Evolutionary conservation across 2,888 invertebrate species (phyloP), one percentile per base, ranked within the genome.

Genomic region (Tachina grossa): DNA sequence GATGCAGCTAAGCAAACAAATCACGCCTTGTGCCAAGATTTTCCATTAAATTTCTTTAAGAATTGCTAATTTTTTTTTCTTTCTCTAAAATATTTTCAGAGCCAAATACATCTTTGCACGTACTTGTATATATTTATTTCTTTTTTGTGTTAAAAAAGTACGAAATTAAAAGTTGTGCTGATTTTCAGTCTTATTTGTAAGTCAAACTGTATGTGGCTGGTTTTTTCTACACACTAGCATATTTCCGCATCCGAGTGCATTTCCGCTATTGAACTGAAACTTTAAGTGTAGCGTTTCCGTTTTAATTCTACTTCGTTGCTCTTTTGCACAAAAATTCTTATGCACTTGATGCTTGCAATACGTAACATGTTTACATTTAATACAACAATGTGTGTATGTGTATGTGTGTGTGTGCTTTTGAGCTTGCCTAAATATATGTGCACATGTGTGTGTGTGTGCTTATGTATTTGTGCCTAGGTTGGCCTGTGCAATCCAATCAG

Each of bases 201-300:
- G 49, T 19, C n/a, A 11, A 65, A 45, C 8, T 69, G 45, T 39
- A 39, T 61, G 45, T 59, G 41, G 53, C 45, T 65, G 53, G 65
- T 49, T 75, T 65, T 31, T 74, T 65, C 66, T 53, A 68, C 81
- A 31, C 31, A 31, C 31, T 31, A 31, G 31, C 81, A 83, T 83
- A 86, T 86, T 76, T 85, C 86, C 86, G 80, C 39, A 86, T 86
- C 86, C 86, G 86, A 86, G 83, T 81, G 86, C 77, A 86, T 84
- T 57, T 86, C 83, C 86, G 86, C 83, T 83, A 85, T 83, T 83
- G 85, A 85, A 76, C 83, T 85, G 72, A 66, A 85, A 83, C 72
- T 79, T 83, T 80, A 84, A 84, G 87, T 87, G 79, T 83, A 72
- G 68, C 84, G 79, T 75, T 84, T 87, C 87, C 87, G 87, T 79